A percentile compares a stretch with the other conserved stretches of the same genome.
Conservation (phyloP, 2,113 vertebrate species). For the Dolichotis patagonum region DNA sequence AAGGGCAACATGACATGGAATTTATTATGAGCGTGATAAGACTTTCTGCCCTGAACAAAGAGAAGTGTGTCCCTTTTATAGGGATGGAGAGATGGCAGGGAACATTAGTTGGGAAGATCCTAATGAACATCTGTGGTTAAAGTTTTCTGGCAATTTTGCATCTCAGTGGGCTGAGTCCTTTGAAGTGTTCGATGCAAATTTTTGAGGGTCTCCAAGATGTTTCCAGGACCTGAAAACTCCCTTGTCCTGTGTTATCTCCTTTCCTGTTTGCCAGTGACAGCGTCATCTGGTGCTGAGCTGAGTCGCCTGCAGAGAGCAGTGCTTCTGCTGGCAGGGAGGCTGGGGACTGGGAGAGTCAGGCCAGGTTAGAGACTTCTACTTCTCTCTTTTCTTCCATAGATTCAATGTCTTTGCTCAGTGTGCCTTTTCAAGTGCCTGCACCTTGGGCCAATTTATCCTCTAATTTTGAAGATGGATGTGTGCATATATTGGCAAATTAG, state of each 20-base stretch:
- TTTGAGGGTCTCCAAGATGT: background rate
- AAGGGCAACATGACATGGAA: background rate
- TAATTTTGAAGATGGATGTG: background rate
- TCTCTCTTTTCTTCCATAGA: constrained; percentile 7
- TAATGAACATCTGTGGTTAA: background rate
- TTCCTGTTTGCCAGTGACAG: background rate
- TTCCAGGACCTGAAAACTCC: too few species aligned
- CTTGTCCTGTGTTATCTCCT: background rate
- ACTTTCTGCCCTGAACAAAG: background rate
- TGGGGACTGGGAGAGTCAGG: background rate
- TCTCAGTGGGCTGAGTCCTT: background rate
- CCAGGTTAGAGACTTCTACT: background rate
- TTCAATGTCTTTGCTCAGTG: background rate
- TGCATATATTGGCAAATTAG: background rate
- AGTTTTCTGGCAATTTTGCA: background rate
- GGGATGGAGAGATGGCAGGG: background rate
- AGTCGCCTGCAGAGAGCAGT: background rate
- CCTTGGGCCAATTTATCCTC: background rate
- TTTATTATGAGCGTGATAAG: background rate
- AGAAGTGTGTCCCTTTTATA: background rate
- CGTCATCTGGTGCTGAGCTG: background rate
- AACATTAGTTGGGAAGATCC: background rate
- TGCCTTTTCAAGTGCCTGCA: background rate
- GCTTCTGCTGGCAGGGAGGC: background rate
- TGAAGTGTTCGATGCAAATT: background rate